Percentiles rank a stretch among this genome's conserved stretches.
Evolutionary conservation across 2,888 invertebrate genomes (phyloP).

Genomic region (Anarsia innoxiella): DNA sequence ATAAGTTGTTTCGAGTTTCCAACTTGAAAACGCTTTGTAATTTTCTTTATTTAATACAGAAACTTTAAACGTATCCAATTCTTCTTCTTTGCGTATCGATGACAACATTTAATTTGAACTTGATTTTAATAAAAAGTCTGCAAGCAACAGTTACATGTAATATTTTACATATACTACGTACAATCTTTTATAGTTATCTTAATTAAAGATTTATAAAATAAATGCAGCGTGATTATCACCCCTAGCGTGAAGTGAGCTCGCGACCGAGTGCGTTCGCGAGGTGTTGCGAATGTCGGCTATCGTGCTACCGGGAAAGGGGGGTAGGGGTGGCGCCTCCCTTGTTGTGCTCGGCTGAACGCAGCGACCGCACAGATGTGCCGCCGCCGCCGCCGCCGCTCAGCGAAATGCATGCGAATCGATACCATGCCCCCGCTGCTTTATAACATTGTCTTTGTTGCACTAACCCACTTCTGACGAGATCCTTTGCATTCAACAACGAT

Average conservation of each 20-base stretch:
- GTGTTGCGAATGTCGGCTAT: slow-evolving; percentile 69
- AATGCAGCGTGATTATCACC: slow-evolving; percentile 29
- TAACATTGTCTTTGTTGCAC: slow-evolving; percentile 65
- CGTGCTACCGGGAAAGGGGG: slow-evolving; percentile 38
- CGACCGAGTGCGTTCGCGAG: slow-evolving; percentile 61
- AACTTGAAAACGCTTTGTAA: no score
- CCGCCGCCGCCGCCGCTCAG: slow-evolving; percentile 31
- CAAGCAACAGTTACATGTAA: no score
- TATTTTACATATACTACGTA: no score
- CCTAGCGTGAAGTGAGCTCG: slow-evolving; percentile 56
- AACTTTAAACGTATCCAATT: no score
- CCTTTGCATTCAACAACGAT: slow-evolving; percentile 2
- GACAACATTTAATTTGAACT: no score
- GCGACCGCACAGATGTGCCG: slow-evolving; percentile 53
- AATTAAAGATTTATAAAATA: neutral
- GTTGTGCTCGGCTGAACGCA: slow-evolving; percentile 53
- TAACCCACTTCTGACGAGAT: slow-evolving; percentile 56
- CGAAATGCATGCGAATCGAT: slow-evolving; percentile 70
- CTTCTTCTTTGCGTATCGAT: no score
- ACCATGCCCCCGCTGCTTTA: slow-evolving; percentile 44
- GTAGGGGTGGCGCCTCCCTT: slow-evolving; percentile 27
- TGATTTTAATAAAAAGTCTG: no score
- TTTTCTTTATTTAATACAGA: no score
- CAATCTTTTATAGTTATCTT: neutral
- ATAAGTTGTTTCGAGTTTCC: no score